Percentiles rank a stretch among this genome's conserved stretches.
These are phyloP conservation scores for Drosophila ficusphila DNA, from an alignment of 1,140 invertebrate species.

Conservation along the genomic window DNA sequence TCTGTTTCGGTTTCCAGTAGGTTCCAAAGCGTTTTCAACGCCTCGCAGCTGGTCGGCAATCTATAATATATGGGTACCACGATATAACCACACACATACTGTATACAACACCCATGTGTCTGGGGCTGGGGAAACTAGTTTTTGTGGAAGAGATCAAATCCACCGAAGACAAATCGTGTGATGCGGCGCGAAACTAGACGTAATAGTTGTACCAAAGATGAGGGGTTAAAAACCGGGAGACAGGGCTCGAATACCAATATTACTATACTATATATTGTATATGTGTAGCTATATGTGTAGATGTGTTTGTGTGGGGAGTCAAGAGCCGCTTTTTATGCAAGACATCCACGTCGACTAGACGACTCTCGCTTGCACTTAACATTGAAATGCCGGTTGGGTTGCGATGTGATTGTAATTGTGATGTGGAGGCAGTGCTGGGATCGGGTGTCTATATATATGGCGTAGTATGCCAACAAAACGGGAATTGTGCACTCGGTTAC, in stretches of 20 bases:
- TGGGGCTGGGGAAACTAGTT: constrained; percentile 51
- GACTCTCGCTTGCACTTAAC: constrained; percentile 49
- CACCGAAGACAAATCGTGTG: constrained; percentile 53
- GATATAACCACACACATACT: neutral
- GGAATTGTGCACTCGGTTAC: constrained; percentile 40
- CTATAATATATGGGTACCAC: neutral
- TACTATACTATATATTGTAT: too few relatives aligned
- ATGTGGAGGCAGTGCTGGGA: too few relatives aligned
- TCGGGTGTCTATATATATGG: too few relatives aligned
- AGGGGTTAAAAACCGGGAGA: constrained; percentile 7
- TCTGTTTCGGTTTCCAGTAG: constrained; percentile 35
- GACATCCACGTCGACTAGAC: constrained; percentile 33
- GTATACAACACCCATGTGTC: neutral
- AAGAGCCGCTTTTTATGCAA: constrained; percentile 29
- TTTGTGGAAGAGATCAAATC: constrained; percentile 24
- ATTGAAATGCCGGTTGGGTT: constrained; percentile 22
- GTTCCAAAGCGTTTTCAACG: constrained; percentile 23
- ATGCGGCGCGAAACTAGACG: constrained; percentile 36
- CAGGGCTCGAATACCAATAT: too few relatives aligned
- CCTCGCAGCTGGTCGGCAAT: constrained; percentile 16
- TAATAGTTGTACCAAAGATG: constrained; percentile 14
- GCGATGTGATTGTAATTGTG: neutral
- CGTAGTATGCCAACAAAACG: too few relatives aligned
- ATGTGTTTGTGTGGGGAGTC: neutral
- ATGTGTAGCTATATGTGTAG: neutral